Evolutionary conservation across 1,140 invertebrate genomes (phyloP), one percentile per base, ranked within the genome.

Genomic region (Euwallacea fornicatus): DNA sequence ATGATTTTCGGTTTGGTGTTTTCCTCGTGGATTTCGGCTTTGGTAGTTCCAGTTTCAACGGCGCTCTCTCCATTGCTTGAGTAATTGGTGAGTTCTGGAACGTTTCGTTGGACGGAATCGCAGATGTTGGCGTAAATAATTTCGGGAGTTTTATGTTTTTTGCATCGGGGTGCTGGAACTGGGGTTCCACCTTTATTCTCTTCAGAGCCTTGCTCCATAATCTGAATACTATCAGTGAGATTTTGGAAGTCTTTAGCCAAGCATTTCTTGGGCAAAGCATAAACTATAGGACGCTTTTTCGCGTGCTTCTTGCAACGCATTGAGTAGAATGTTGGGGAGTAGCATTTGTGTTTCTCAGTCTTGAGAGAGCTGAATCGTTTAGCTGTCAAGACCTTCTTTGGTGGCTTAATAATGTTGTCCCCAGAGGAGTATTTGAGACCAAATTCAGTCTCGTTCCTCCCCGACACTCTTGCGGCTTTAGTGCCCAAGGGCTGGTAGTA

Each of bases 271-370:
- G 76, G 77, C 42, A 81, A 50, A 7, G 79, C 75, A 69, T 80
- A 79, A 44, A 81, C 76, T 9, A 81, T 70, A 2, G 79, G 75
- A 21, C 79, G 61, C 64, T 78, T 79, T 70, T 81, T 81, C 0
- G 76, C 76, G 66, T 81, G 79, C 66, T 81, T 81, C 61, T 80
- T 81, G 65, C 79, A 81, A 10, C 80, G 72, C 75, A 81, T 76
- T 7, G 80, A 81, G 73, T 81, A 81, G 72, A 81, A 81, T 6
- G 79, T 81, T 13, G 80, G 80, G 2, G 80, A 81, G 71, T 81
- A 81, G 53, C 80, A 81, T 71, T 77, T 79, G 61, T 81, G 80
- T 61, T 80, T 80, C 73, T 77, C 78, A 15, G 78, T 70, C 61
- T 81, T 79, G 42, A 81, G 70, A 8, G 80, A 81, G 46, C 75